phyloP scores from a whole-genome alignment of 1,140 invertebrate species.

The Polypedilum pembai region DNA sequence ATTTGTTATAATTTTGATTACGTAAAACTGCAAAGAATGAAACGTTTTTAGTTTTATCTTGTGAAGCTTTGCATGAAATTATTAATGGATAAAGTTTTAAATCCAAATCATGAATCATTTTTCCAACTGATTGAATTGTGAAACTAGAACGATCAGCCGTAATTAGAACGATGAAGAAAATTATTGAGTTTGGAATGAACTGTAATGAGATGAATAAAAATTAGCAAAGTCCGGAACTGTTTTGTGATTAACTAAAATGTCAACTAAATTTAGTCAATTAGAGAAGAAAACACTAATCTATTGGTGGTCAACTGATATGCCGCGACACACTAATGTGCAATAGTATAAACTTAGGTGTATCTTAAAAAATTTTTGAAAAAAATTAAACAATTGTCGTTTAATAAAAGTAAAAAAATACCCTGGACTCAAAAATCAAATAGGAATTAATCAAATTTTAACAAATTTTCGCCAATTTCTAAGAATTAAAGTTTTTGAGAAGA shows the following conservation, averaged over 20 bases:
- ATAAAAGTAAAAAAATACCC: too few relatives aligned
- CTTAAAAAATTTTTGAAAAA: too few relatives aligned
- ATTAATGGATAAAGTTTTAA: background rate
- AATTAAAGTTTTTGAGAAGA: too few relatives aligned
- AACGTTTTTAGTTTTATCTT: background rate
- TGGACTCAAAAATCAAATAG: too few relatives aligned
- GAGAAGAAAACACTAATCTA: too few relatives aligned
- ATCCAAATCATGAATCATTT: constrained; percentile 3
- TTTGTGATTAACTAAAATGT: background rate
- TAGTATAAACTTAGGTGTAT: too few relatives aligned
- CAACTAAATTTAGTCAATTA: background rate
- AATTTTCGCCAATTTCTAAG: too few relatives aligned
- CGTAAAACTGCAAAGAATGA: background rate
- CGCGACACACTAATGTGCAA: too few relatives aligned
- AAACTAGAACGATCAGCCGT: constrained; percentile 4
- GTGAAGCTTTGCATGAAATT: background rate
- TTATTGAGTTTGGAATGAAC: background rate
- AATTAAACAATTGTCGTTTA: too few relatives aligned
- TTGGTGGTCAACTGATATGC: too few relatives aligned
- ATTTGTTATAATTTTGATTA: background rate
- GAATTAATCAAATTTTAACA: too few relatives aligned
- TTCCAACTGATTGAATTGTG: constrained; percentile 6
- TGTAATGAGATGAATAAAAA: background rate
- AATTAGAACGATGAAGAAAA: constrained; percentile 8
- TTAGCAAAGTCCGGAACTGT: background rate